A percentile compares a stretch with the other conserved stretches of the same genome.
phyloP scores from a whole-genome alignment of 2,888 invertebrate species.

The Drosophila sordidapex region DNA sequence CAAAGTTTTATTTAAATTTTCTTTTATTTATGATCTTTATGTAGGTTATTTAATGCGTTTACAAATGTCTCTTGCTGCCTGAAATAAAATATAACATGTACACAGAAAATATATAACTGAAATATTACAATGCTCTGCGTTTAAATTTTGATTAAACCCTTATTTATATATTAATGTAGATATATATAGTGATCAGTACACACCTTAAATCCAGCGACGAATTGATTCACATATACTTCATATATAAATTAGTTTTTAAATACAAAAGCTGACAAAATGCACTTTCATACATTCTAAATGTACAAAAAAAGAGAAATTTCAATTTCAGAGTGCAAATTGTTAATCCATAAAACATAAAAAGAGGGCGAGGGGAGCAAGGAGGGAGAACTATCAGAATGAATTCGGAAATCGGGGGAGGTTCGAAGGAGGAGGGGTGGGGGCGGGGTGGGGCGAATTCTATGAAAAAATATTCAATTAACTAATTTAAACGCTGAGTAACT shows the following conservation, averaged over 20 bases:
- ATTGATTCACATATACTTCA: conserved; percentile 42
- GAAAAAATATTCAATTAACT: conserved; percentile 21
- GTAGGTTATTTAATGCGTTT: conserved; percentile 60
- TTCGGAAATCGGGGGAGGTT: background rate
- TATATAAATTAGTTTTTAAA: conserved; percentile 56
- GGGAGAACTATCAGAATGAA: conserved; percentile 19
- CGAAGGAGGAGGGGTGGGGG: background rate
- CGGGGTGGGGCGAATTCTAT: conserved; percentile 1
- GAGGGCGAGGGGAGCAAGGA: background rate
- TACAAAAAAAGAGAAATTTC: conserved; percentile 52
- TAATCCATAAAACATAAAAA: conserved; percentile 18
- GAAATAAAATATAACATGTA: conserved; percentile 46
- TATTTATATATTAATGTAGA: conserved; percentile 36
- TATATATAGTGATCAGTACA: conserved; percentile 29
- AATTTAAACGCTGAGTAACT: conserved; percentile 85
- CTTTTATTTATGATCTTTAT: conserved; percentile 31
- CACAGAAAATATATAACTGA: conserved; percentile 49
- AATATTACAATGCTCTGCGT: conserved; percentile 52
- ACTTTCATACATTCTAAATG: conserved; percentile 70
- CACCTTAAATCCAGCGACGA: conserved; percentile 12
- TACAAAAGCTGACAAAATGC: conserved; percentile 67
- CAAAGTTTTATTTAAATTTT: conserved; percentile 10
- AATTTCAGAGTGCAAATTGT: conserved; percentile 31
- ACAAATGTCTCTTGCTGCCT: conserved; percentile 63
- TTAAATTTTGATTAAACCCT: conserved; percentile 35